Evolutionary conservation across 2,797 vertebrate genomes (phyloP).

Genomic region (Toxotes lorentzi): DNA sequence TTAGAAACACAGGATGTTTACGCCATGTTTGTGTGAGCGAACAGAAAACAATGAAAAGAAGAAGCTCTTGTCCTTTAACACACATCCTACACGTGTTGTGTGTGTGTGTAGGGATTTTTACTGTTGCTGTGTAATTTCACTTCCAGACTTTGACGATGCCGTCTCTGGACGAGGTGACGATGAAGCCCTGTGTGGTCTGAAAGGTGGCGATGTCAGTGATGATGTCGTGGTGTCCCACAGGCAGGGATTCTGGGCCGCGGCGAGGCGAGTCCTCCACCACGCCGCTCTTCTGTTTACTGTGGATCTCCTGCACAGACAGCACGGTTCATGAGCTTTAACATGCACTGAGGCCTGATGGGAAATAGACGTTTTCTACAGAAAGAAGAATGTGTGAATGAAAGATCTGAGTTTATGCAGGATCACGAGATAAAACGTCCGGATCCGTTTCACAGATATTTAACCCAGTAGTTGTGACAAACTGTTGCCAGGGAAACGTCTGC

Average conservation of each 20-base stretch:
- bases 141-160: conserved; percentile 99
- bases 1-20: neutral
- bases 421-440: too few relatives aligned
- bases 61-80: neutral
- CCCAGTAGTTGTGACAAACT: too few relatives aligned
- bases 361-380: neutral
- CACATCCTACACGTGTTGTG: neutral
- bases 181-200: conserved; percentile 98
- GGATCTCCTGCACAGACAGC: conserved; percentile 91
- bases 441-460: too few relatives aligned
- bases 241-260: conserved; percentile 94
- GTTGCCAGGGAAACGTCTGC: too few relatives aligned
- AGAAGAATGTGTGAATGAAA: too few relatives aligned
- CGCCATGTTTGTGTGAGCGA: neutral
- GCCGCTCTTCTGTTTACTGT: conserved; percentile 96
- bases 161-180: conserved; percentile 96
- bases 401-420: too few relatives aligned
- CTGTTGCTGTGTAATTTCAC: conserved; percentile 64
- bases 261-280: conserved; percentile 92
- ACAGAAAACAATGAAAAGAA: neutral
- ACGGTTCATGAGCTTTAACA: neutral
- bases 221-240: conserved; percentile 97
- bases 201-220: conserved; percentile 98
- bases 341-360: neutral
- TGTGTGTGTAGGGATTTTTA: neutral